phyloP scores from a whole-genome alignment of 2,888 invertebrate genomes.

The Cecidostiba fungosa region DNA sequence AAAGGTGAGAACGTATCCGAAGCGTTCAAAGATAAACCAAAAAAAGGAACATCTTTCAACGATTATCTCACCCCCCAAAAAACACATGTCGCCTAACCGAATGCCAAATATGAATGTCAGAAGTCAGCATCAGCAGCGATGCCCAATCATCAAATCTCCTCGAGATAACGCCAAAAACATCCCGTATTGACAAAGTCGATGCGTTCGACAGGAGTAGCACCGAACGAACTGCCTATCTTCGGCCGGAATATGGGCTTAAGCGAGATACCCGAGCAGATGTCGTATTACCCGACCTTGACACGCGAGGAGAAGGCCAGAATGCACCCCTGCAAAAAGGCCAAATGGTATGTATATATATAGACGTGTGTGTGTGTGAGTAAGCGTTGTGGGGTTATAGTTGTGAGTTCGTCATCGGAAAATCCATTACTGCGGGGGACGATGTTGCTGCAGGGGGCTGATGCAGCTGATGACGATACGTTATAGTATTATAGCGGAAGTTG shows the following conservation, averaged over 20 bases:
- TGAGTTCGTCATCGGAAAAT: background rate
- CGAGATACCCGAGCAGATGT: slow-evolving; percentile 69
- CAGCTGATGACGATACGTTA: background rate
- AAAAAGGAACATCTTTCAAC: background rate
- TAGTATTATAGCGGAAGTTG: background rate
- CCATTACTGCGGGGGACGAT: background rate
- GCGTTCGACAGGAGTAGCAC: background rate
- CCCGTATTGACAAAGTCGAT: background rate
- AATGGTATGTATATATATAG: slow-evolving; percentile 72
- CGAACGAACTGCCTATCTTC: background rate
- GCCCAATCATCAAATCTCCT: background rate
- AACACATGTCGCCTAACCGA: background rate
- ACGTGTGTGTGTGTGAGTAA: background rate
- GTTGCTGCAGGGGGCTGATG: background rate
- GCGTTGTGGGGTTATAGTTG: background rate
- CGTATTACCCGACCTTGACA: slow-evolving; percentile 74
- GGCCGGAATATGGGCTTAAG: slow-evolving; percentile 68
- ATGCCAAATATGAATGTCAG: background rate
- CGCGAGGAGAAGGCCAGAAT: slow-evolving; percentile 76
- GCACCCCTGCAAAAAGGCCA: slow-evolving; percentile 75
- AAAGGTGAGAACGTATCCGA: background rate
- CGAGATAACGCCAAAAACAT: background rate
- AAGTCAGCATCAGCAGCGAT: background rate
- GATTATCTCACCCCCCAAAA: background rate
- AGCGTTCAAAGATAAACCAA: background rate